Base-by-base conservation (phyloP, 2,797 vertebrate genomes). In the Spondyliosoma cantharus region DNA sequence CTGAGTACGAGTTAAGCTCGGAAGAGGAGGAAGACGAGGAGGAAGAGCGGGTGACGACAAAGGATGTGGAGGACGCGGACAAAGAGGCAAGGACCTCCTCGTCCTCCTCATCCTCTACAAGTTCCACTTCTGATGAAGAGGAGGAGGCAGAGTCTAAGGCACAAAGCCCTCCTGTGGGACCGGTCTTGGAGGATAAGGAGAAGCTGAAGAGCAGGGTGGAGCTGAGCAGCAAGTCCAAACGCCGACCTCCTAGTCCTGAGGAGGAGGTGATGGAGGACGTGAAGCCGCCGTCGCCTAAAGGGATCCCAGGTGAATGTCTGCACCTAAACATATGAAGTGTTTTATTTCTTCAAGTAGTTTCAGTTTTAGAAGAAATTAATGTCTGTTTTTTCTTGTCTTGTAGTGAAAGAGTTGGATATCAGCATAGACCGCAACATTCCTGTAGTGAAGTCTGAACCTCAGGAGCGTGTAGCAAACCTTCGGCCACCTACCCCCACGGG, bases 1-100 rank as follows among this genome's bases (percentile, higher is more conserved):
- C 97, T 0, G 96, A 97, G 66, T 97, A 96, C 0, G 97, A 97
- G 77, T 93, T 96, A 12, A 98, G 96, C 46, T 97, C 97, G 0
- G 97, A 97, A 0, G 95, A 96, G 1, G 96, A 97, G 0, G 94
- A 93, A 0, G 96, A 96, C 0, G 96, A 96, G 0, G 95, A 95
- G 2, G 96, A 96, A 0, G 93, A 96, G 0, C 94, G 93, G 0
- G 53, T 19, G 3, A 75, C 60, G 0, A 81, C 82, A 0, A 89
- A 82, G 0, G 93, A 90, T 0, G 78, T 76, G 0, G 90, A 90
- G 1, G 80, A 82, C 0, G 95, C 92, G 0, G 92, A 87, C 0
- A 95, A 94, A 42, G 91, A 82, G 6, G 86, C 88, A 0, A 89
- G 76, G 45, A 87, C 88, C 9, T 91, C 93, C 1, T 94, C 94